Conservation (phyloP, 2,797 vertebrate genomes). For the Mormyrops boulengeri region DNA sequence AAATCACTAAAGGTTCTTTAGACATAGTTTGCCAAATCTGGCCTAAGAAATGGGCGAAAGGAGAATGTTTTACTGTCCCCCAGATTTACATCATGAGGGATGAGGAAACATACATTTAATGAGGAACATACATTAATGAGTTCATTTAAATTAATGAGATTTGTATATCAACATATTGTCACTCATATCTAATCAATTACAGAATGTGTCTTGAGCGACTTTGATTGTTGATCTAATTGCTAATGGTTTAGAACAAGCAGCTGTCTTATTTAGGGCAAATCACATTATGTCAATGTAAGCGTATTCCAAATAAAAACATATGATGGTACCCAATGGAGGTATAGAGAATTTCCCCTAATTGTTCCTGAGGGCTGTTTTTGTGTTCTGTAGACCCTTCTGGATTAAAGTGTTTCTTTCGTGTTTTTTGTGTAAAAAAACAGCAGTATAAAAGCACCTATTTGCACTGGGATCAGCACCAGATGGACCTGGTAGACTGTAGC, state of each 20-base stretch:
- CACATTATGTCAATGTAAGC: neutral
- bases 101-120: neutral
- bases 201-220: neutral
- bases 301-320: neutral
- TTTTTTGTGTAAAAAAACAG: neutral
- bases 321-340: neutral
- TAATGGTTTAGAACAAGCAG: neutral
- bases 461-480: neutral
- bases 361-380: neutral
- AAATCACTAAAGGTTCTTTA: neutral
- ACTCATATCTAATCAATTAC: neutral
- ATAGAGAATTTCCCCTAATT: neutral
- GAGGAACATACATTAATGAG: neutral
- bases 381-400: neutral
- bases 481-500: neutral
- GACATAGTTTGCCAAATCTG: neutral
- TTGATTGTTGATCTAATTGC: neutral
- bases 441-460: neutral
- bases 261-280: neutral
- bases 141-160: neutral
- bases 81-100: neutral
- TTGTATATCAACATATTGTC: neutral
- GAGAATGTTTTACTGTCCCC: neutral
- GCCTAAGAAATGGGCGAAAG: neutral
- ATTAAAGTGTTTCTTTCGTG: neutral